Percentiles rank a stretch among this genome's conserved stretches.
These are phyloP conservation scores for Propithecus coquereli DNA, from an alignment of 2,113 vertebrate species.

Conservation along the genomic window DNA sequence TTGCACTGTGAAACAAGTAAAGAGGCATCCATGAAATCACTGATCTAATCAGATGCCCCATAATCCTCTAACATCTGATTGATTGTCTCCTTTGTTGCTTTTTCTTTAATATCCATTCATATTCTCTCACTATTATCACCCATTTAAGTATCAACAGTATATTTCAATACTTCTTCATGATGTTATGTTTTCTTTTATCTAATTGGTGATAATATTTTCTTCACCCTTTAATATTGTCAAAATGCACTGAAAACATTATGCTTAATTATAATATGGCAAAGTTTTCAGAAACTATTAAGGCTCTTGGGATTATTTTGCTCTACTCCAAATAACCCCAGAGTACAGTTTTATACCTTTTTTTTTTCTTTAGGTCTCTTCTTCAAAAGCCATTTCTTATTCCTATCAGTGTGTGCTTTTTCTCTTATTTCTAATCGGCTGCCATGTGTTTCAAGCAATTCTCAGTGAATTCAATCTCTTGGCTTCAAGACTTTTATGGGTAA, in stretches of 20 bases:
- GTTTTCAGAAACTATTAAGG: background rate
- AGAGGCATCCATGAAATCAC: background rate
- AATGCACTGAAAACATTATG: background rate
- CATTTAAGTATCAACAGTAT: background rate
- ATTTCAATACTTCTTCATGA: background rate
- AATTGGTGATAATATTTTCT: background rate
- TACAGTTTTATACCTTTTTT: background rate
- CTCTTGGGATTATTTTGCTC: background rate
- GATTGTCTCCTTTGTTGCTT: background rate
- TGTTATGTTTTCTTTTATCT: background rate
- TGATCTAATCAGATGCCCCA: background rate
- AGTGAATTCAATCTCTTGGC: background rate
- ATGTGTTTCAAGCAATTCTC: slow-evolving; percentile 4
- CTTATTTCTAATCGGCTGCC: background rate
- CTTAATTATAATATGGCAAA: background rate
- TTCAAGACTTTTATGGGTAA: slow-evolving; percentile 36
- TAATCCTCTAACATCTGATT: background rate
- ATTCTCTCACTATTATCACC: background rate
- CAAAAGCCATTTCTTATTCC: background rate
- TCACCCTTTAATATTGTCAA: background rate
- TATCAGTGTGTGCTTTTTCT: background rate
- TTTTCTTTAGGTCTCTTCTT: background rate
- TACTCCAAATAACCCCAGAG: background rate
- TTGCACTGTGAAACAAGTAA: background rate
- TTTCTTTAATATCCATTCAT: background rate